A percentile compares a stretch with the other conserved stretches of the same genome.
Conservation (phyloP, 1,140 invertebrate species). For the Orius insidiosus region DNA sequence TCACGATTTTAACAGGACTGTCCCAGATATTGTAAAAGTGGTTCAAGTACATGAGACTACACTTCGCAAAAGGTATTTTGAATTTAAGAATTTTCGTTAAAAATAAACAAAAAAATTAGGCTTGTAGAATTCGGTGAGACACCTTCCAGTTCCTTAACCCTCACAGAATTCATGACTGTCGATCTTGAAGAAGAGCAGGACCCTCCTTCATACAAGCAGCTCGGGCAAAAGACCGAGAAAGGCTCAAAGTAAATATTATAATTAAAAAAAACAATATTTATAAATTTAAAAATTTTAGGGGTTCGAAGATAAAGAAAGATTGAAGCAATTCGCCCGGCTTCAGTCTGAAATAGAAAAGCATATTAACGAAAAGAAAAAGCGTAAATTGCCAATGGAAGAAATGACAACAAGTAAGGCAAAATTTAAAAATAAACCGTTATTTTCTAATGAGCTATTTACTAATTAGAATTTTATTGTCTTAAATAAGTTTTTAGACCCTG, state of each 20-base stretch:
- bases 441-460: constrained; percentile 11
- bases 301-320: constrained; percentile 42
- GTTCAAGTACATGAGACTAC: constrained; percentile 93
- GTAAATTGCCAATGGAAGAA: constrained; percentile 5
- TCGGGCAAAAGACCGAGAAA: constrained; percentile 69
- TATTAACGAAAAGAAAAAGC: constrained; percentile 34
- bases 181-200: constrained; percentile 94
- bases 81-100: no score
- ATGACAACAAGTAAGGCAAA: constrained; percentile 6
- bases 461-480: neutral
- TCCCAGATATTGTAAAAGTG: constrained; percentile 81
- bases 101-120: no score
- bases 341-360: constrained; percentile 59
- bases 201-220: constrained; percentile 84
- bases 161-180: constrained; percentile 94
- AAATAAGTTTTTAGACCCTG: constrained; percentile 1
- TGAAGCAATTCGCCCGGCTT: constrained; percentile 45
- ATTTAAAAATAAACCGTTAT: constrained; percentile 23
- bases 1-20: constrained; percentile 76
- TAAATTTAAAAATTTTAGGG: constrained; percentile 26
- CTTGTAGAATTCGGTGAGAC: constrained; percentile 92
- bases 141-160: constrained; percentile 64
- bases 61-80: constrained; percentile 74
- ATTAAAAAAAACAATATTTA: no score
- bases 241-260: constrained; percentile 41